phyloP scores from a whole-genome alignment of 1,140 invertebrate genomes.

The Bemisia tabaci region DNA sequence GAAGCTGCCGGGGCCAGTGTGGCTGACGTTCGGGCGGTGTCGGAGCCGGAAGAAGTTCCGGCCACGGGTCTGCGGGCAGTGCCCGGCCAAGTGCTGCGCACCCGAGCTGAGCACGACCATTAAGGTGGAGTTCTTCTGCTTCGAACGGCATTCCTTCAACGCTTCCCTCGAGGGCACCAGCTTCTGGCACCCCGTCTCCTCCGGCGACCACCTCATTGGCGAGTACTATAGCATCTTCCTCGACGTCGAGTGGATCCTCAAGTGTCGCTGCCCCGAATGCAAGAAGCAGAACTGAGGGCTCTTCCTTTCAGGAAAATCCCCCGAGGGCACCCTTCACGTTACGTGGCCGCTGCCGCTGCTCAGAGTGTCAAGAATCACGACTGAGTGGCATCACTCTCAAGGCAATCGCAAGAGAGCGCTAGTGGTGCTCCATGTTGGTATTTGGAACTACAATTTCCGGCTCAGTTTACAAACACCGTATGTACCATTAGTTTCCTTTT shows the following conservation, averaged over 20 bases:
- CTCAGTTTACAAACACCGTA: too few species aligned
- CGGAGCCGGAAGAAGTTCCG: slow-evolving; percentile 42
- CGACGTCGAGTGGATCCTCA: slow-evolving; percentile 21
- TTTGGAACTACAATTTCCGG: too few species aligned
- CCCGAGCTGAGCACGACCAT: slow-evolving; percentile 43
- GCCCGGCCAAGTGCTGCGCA: slow-evolving; percentile 38
- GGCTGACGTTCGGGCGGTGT: slow-evolving; percentile 44
- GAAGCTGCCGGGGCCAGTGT: slow-evolving; percentile 34
- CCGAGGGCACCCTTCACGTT: too few species aligned
- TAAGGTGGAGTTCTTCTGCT: slow-evolving; percentile 26
- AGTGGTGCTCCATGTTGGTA: too few species aligned
- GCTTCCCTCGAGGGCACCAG: slow-evolving; percentile 17
- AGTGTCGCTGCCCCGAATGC: slow-evolving; percentile 20
- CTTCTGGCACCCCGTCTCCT: slow-evolving; percentile 14
- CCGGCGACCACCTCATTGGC: slow-evolving; percentile 10
- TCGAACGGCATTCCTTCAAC: slow-evolving; percentile 16
- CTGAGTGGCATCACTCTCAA: too few species aligned
- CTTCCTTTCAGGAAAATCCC: too few species aligned
- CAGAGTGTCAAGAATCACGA: too few species aligned
- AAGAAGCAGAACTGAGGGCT: too few species aligned
- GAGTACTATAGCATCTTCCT: slow-evolving; percentile 12
- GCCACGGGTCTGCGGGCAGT: slow-evolving; percentile 47
- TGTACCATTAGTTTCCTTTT: too few species aligned
- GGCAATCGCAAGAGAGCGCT: too few species aligned
- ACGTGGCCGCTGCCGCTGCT: too few species aligned